A percentile compares a stretch with the other conserved stretches of the same genome.
phyloP scores from a whole-genome alignment of 2,113 vertebrate genomes.

The Cyphomyrus discorhynchus region DNA sequence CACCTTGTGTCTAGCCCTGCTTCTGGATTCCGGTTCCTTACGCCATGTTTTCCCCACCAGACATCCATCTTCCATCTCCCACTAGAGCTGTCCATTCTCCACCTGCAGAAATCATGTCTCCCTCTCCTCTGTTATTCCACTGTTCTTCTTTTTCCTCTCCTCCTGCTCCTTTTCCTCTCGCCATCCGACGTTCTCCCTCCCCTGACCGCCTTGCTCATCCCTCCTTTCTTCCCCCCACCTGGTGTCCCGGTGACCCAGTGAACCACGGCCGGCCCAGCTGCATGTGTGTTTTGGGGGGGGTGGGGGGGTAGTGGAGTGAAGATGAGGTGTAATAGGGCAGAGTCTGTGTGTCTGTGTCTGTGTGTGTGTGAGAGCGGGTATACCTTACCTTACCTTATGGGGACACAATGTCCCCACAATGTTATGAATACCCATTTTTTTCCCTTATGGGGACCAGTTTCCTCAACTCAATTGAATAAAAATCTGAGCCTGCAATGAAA shows the following conservation, averaged over 20 bases:
- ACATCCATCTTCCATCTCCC: constrained; percentile 27
- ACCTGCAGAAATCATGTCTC: background rate
- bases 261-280: constrained; percentile 57
- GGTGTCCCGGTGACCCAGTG: background rate
- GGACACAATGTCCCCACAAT: no score
- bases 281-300: constrained; percentile 21
- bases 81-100: background rate
- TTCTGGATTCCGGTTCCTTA: background rate
- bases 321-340: background rate
- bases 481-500: no score
- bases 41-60: constrained; percentile 31
- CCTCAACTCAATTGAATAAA: no score
- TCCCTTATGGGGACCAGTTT: no score
- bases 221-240: background rate
- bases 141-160: background rate
- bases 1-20: constrained; percentile 2
- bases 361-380: no score
- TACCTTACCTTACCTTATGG: no score
- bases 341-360: background rate
- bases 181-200: background rate
- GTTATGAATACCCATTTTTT: no score
- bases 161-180: background rate
- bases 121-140: background rate
- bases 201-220: background rate
- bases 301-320: background rate